Evolutionary conservation across 2,113 vertebrate species (phyloP), one percentile per base, ranked within the genome.

Genomic region (Myotis davidii): DNA sequence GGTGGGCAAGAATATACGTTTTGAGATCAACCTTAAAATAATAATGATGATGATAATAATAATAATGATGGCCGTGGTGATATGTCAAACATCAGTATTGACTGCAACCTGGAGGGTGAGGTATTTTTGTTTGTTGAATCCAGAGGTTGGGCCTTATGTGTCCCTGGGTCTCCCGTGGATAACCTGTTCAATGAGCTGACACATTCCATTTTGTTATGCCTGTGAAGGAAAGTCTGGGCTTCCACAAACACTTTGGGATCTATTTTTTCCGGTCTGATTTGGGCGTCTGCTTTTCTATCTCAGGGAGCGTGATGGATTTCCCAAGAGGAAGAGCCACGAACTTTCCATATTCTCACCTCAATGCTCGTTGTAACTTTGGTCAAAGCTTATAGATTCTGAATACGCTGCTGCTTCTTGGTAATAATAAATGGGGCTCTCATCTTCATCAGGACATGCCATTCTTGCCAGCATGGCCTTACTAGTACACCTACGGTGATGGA

Each of bases 71-170:
- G 87, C 0, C 98, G 98, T 0, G 98, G 98, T 72, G 98, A 99
- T 94, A 98, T 99, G 91, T 98, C 98, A 29, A 99, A 99, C 93
- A 98, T 99, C 12, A 99, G 99, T 8, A 99, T 98, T 0, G 98
- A 98, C 27, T 98, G 98, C 86, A 95, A 97, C 27, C 97, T 98
- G 70, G 99, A 99, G 45, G 67, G 97, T 0, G 98, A 99, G 3
- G 93, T 98, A 0, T 97, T 98, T 74, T 74, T 99, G 98, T 67
- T 97, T 99, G 87, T 97, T 99, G 77, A 98, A 98, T 70, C 97
- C 98, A 0, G 98, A 99, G 67, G 95, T 98, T 0, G 97, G 98
- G 3, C 96, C 98, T 97, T 98, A 0, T 96, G 98, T 0, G 96
- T 98, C 0, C 96, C 98, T 0, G 97, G 98, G 7, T 98, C 98